These are phyloP conservation scores for Meloidogyne floridensis DNA, from an alignment of 1,140 invertebrate species.

Conservation along the genomic window DNA sequence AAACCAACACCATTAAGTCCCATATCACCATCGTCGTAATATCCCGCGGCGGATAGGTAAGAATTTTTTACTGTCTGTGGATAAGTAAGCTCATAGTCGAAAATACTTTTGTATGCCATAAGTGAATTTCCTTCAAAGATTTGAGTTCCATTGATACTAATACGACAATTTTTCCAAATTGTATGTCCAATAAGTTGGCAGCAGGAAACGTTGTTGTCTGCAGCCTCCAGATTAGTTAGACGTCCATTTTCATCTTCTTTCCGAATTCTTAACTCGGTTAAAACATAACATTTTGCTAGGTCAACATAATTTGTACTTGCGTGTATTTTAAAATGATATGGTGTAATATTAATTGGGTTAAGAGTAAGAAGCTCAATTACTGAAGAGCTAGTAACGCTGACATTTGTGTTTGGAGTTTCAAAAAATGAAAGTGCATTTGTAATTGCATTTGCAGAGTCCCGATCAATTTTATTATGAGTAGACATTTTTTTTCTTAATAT, in stretches of 20 bases:
- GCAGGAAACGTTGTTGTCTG: conserved; percentile 11
- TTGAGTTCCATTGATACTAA: conserved; percentile 13
- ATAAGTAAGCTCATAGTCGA: conserved; percentile 23
- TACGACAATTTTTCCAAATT: conserved; percentile 14
- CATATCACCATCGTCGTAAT: background rate
- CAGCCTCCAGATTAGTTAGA: background rate
- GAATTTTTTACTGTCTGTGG: conserved; percentile 18
- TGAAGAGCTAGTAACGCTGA: background rate
- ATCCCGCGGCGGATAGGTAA: conserved; percentile 11
- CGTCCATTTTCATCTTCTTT: conserved; percentile 20
- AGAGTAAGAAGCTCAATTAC: conserved; percentile 16
- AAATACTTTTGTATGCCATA: conserved; percentile 21
- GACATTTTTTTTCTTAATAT: conserved; percentile 10
- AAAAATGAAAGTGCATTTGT: conserved; percentile 12
- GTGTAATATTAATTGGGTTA: conserved; percentile 21
- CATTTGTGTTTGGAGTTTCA: conserved; percentile 25
- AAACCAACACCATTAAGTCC: conserved; percentile 2
- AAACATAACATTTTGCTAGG: conserved; percentile 19
- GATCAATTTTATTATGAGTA: conserved; percentile 15
- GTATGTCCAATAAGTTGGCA: conserved; percentile 19
- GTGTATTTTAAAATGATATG: conserved; percentile 22
- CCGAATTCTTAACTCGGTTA: conserved; percentile 5
- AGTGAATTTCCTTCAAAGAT: conserved; percentile 16
- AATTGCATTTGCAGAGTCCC: conserved; percentile 9
- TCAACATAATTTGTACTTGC: conserved; percentile 13